A percentile compares a stretch with the other conserved stretches of the same genome.
phyloP scores from a whole-genome alignment of 2,113 vertebrate species.

The Bostrychus sinensis region DNA sequence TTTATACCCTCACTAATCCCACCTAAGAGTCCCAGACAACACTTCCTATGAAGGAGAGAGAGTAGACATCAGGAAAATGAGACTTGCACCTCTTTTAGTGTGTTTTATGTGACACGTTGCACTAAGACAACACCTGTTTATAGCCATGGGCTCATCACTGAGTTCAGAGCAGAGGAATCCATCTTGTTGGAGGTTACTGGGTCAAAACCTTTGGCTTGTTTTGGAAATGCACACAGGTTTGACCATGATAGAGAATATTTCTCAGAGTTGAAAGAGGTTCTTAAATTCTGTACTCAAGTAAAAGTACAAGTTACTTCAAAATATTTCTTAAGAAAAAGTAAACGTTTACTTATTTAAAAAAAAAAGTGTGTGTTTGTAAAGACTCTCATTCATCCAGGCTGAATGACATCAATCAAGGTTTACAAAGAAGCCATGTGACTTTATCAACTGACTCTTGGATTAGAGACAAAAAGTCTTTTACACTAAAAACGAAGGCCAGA shows the following conservation, averaged over 20 bases:
- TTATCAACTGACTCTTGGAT: too few relatives aligned
- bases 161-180: constrained; percentile 11
- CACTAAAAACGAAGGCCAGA: too few relatives aligned
- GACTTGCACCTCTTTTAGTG: constrained; percentile 9
- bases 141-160: constrained; percentile 10
- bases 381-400: too few relatives aligned
- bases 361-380: too few relatives aligned
- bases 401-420: too few relatives aligned
- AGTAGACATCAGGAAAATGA: neutral
- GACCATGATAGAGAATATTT: constrained; percentile 3
- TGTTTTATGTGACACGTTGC: constrained; percentile 10
- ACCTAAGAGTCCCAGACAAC: neutral
- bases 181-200: constrained; percentile 9
- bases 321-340: too few relatives aligned
- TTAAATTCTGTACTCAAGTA: too few relatives aligned
- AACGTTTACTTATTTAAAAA: too few relatives aligned
- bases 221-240: constrained; percentile 15
- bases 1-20: constrained; percentile 15
- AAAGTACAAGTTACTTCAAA: too few relatives aligned
- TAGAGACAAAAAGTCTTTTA: too few relatives aligned
- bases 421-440: too few relatives aligned
- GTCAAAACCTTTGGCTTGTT: constrained; percentile 32
- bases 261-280: too few relatives aligned
- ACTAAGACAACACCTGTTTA: constrained; percentile 2
- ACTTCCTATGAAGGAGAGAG: neutral